Evolutionary conservation across 2,113 vertebrate species (phyloP).

Genomic region (Chamaea fasciata): DNA sequence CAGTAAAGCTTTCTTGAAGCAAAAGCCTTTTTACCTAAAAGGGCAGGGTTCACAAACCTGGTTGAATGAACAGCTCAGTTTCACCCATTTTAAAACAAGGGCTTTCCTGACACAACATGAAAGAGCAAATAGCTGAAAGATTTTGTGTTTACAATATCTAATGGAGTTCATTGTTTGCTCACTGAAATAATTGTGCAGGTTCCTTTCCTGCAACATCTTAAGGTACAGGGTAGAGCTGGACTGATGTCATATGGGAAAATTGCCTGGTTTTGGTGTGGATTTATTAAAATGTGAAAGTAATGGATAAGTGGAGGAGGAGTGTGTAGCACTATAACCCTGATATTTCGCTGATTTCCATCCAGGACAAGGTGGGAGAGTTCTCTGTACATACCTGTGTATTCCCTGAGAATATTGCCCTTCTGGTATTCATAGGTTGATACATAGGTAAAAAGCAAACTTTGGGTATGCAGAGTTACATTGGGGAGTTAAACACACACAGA

Average conservation of each 20-base stretch:
- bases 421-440: neutral
- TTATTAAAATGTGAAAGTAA: neutral
- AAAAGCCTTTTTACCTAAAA: neutral
- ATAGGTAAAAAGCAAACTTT: neutral
- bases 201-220: neutral
- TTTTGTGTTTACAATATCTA: neutral
- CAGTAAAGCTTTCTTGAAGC: neutral
- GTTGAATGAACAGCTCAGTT: neutral
- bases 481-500: neutral
- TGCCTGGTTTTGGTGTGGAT: neutral
- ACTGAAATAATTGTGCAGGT: neutral
- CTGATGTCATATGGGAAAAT: neutral
- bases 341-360: neutral
- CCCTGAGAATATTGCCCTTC: neutral
- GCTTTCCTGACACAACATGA: neutral
- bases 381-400: neutral
- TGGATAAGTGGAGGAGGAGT: neutral
- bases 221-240: neutral
- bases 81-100: neutral
- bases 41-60: neutral
- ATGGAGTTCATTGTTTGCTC: neutral
- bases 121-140: neutral
- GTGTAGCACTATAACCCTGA: neutral
- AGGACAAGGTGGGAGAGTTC: neutral
- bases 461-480: neutral